These are phyloP conservation scores for Tachycineta bicolor DNA, from an alignment of 2,113 vertebrate species.

Conservation along the genomic window DNA sequence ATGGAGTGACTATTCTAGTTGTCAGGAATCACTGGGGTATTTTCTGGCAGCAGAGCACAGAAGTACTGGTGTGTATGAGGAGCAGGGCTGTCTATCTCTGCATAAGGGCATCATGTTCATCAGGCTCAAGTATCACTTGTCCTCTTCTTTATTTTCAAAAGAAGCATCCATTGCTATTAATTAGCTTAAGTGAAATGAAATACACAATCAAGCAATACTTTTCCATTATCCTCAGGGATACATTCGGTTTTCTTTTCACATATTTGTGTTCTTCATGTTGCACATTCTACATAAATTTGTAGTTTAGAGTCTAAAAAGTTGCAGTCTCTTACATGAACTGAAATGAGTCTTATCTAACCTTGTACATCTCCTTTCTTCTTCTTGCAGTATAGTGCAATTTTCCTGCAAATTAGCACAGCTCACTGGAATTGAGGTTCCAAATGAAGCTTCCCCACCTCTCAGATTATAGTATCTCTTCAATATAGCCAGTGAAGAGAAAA, in stretches of 20 bases:
- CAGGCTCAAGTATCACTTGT: background rate
- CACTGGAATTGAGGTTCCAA: background rate
- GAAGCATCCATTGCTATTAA: background rate
- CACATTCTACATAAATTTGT: background rate
- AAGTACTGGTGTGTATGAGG: background rate
- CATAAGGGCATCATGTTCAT: background rate
- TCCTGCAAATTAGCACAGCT: background rate
- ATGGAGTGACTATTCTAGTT: background rate
- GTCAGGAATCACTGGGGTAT: background rate
- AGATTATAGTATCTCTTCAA: background rate
- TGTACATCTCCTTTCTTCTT: background rate
- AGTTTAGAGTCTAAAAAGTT: background rate
- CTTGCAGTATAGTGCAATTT: background rate
- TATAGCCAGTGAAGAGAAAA: background rate
- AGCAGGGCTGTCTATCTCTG: background rate
- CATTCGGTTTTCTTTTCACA: background rate
- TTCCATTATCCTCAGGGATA: background rate
- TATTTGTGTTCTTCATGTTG: background rate
- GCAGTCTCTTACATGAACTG: background rate
- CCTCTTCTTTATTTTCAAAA: background rate
- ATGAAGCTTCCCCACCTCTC: background rate
- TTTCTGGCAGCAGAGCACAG: background rate
- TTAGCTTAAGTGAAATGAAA: background rate
- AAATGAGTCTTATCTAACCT: background rate
- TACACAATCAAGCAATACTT: background rate